These are phyloP conservation scores for Corydoras sp. DNA, from an alignment of 2,113 vertebrate species.

Conservation along the genomic window DNA sequence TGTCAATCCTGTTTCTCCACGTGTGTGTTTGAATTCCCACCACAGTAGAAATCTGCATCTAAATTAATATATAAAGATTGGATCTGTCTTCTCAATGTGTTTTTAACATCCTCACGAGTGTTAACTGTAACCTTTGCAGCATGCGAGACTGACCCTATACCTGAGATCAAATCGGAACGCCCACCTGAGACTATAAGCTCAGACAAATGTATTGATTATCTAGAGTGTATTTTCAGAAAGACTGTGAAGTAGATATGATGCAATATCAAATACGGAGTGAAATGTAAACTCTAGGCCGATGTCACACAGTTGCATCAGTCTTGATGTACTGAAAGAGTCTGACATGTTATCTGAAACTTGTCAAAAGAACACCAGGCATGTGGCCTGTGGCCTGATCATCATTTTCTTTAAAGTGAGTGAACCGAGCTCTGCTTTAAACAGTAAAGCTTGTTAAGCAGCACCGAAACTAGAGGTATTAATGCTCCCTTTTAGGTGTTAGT, in stretches of 20 bases:
- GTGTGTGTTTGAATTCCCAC: no score
- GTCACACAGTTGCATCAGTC: conserved; percentile 11
- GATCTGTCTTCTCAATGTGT: no score
- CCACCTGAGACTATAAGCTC: not conserved
- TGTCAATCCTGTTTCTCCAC: no score
- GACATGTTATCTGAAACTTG: not conserved
- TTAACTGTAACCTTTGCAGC: not conserved
- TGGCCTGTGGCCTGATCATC: no score
- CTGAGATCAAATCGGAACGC: not conserved
- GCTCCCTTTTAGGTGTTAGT: no score
- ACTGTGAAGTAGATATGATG: not conserved
- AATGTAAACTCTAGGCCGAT: conserved; percentile 1
- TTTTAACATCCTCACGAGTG: no score
- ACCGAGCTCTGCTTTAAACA: no score
- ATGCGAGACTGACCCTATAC: no score
- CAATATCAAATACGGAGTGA: not conserved
- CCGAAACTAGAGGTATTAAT: no score
- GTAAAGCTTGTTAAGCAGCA: no score
- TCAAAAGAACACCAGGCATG: not conserved
- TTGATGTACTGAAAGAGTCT: not conserved
- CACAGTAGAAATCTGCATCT: no score
- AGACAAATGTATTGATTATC: conserved; percentile 4
- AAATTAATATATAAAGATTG: no score
- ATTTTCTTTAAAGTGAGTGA: not conserved
- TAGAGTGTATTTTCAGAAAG: not conserved